These are phyloP conservation scores for Stenodera caucasica DNA, from an alignment of 2,888 invertebrate species.

Conservation along the genomic window DNA sequence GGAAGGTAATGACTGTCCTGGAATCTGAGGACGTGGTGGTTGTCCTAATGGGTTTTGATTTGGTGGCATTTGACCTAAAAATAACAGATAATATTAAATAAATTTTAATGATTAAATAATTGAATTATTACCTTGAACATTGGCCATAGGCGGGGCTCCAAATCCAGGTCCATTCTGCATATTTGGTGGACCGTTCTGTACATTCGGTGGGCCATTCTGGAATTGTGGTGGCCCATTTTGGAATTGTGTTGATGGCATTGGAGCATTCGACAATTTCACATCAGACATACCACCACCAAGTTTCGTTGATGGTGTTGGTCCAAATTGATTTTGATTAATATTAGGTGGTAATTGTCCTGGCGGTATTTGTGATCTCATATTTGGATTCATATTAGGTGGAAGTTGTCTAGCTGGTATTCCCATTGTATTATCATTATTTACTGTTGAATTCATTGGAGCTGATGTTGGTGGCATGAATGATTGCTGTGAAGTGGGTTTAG, in stretches of 20 bases:
- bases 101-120: neutral
- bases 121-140: constrained; percentile 9
- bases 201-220: constrained; percentile 25
- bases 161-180: constrained; percentile 32
- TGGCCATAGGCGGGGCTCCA: constrained; percentile 12
- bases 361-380: constrained; percentile 32
- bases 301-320: constrained; percentile 11
- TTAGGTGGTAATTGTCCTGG: constrained; percentile 40
- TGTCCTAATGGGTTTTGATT: constrained; percentile 17
- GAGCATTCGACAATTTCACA: constrained; percentile 6
- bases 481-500: constrained; percentile 23
- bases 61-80: constrained; percentile 17
- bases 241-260: constrained; percentile 27
- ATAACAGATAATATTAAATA: neutral
- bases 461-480: constrained; percentile 22
- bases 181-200: no score
- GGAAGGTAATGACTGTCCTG: constrained; percentile 47
- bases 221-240: constrained; percentile 31
- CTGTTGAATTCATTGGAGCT: constrained; percentile 23
- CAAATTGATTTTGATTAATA: constrained; percentile 46
- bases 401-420: constrained; percentile 10
- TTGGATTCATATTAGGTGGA: constrained; percentile 19
- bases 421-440: constrained; percentile 19
- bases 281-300: neutral
- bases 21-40: constrained; percentile 10